Evolutionary conservation across 2,888 invertebrate species (phyloP).

Genomic region (Callosobruchus maculatus): DNA sequence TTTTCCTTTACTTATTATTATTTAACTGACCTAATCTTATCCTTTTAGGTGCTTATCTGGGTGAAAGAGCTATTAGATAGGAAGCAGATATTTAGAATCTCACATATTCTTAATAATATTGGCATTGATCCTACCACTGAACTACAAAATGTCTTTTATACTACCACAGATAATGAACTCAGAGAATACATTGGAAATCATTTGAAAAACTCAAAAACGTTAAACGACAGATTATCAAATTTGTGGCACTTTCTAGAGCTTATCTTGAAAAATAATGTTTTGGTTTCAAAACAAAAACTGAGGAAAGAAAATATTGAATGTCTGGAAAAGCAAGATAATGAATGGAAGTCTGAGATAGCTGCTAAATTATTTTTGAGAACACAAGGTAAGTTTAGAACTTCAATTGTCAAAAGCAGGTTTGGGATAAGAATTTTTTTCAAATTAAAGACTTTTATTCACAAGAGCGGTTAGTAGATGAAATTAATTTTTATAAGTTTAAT

Average conservation of each 20-base stretch:
- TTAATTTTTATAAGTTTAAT: too few relatives aligned
- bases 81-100: slow-evolving; percentile 63
- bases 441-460: too few relatives aligned
- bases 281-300: slow-evolving; percentile 23
- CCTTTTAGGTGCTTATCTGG: slow-evolving; percentile 59
- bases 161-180: slow-evolving; percentile 56
- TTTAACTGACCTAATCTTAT: too few relatives aligned
- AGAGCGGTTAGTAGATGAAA: too few relatives aligned
- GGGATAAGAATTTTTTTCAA: too few relatives aligned
- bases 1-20: too few relatives aligned
- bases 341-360: slow-evolving; percentile 58
- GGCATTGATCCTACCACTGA: slow-evolving; percentile 57
- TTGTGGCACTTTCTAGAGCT: slow-evolving; percentile 49
- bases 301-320: slow-evolving; percentile 25
- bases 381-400: slow-evolving; percentile 51
- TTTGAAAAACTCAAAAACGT: slow-evolving; percentile 52
- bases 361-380: slow-evolving; percentile 57
- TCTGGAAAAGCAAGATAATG: slow-evolving; percentile 45
- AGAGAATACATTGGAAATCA: slow-evolving; percentile 66
- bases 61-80: slow-evolving; percentile 58
- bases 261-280: slow-evolving; percentile 24
- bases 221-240: slow-evolving; percentile 40
- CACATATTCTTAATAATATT: slow-evolving; percentile 62
- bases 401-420: too few relatives aligned
- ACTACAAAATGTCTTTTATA: slow-evolving; percentile 56